Percentiles rank a stretch among this genome's conserved stretches.
These are phyloP conservation scores for Dendrolimus houi DNA, from an alignment of 2,888 invertebrate species.

Conservation along the genomic window DNA sequence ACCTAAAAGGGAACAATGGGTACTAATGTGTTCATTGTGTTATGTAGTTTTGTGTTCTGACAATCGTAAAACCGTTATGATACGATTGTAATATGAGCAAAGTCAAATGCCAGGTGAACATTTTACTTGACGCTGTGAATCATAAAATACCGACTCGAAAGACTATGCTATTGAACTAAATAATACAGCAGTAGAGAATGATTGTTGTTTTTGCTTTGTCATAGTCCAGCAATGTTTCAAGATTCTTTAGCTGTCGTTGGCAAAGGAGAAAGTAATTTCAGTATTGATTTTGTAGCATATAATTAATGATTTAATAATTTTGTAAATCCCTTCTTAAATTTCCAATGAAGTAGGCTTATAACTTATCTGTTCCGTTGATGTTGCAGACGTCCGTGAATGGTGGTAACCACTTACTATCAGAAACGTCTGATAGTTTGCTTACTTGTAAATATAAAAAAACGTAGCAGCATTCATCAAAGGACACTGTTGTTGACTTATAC, in stretches of 20 bases:
- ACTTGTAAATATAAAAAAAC: too few relatives aligned
- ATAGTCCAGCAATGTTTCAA: constrained; percentile 32
- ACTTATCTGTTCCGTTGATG: too few relatives aligned
- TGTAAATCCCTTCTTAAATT: too few relatives aligned
- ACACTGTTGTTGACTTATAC: too few relatives aligned
- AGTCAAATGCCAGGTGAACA: constrained; percentile 18
- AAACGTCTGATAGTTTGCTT: too few relatives aligned
- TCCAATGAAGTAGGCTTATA: too few relatives aligned
- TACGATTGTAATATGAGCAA: neutral
- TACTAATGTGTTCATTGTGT: neutral
- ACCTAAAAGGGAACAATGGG: neutral
- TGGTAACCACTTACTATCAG: too few relatives aligned
- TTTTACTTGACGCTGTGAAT: constrained; percentile 10
- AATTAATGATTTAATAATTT: neutral
- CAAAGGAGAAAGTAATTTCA: constrained; percentile 36
- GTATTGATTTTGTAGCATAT: constrained; percentile 5
- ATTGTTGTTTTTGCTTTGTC: constrained; percentile 37
- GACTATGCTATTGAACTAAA: constrained; percentile 18
- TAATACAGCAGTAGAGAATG: constrained; percentile 29
- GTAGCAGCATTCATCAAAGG: too few relatives aligned
- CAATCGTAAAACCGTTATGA: neutral
- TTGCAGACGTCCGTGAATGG: too few relatives aligned
- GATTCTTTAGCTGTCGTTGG: constrained; percentile 28
- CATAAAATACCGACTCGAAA: constrained; percentile 12
- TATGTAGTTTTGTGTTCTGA: neutral